Evolutionary conservation across 2,888 invertebrate species (phyloP), one percentile per base, ranked within the genome.

Genomic region (Drosophila dives): DNA sequence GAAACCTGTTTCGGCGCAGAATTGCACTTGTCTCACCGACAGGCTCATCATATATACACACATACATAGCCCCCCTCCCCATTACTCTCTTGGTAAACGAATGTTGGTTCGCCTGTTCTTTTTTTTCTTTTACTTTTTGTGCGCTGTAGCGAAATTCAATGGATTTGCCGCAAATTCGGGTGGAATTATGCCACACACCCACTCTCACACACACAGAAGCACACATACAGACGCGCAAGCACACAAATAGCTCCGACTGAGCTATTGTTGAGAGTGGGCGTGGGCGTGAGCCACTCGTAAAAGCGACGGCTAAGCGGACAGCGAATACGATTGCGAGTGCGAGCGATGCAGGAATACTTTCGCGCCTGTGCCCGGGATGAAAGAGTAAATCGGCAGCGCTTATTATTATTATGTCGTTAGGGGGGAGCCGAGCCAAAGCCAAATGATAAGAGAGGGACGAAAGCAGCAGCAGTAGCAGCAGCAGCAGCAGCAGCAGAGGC

Each of bases 111-210:
- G 86, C 81, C 63, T 90, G 87, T 79, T 73, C 72, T 76, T 80
- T 89, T 48, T 23, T 20, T 53, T 89, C 71, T 81, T 86, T 81
- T 77, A 78, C 72, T 80, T 81, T 88, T 88, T 79, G 80, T 79
- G 82, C 82, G 90, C 86, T 84, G 84, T 81, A 63, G 89, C 89
- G 72, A 86, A 89, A 80, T 88, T 88, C 83, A 72, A 83, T 84
- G 89, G 91, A 90, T 90, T 90, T 90, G 83, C 77, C 61, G 81
- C 80, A 90, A 90, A 89, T 91, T 91, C 90, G 91, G 89, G 90
- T 89, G 88, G 90, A 91, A 90, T 91, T 87, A 87, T 80, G 82
- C 87, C 85, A 71, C 73, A 69, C 72, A 86, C 70, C 77, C 64
- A 75, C 55, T 36, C 12, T 38, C 64, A 62, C 29, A 56, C 40